Evolutionary conservation across 1,140 invertebrate genomes (phyloP).

Genomic region (Drosophila nasuta): DNA sequence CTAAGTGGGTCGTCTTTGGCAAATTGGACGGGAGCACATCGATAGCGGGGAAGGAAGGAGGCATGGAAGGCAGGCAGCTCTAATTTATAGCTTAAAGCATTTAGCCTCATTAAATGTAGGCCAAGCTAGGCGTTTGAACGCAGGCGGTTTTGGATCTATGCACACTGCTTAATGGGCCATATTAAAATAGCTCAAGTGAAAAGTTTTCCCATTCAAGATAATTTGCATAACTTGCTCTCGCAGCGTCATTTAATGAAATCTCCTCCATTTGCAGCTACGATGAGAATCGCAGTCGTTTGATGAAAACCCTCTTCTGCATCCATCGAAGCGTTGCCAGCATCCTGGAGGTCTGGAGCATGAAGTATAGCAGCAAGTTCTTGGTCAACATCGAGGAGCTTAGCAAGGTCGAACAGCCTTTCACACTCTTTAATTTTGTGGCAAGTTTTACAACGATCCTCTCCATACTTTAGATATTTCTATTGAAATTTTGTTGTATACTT

Average conservation of each 20-base stretch:
- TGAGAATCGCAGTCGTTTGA: conserved; percentile 85
- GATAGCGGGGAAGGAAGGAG: background rate
- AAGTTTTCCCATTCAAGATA: conserved; percentile 65
- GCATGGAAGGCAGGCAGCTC: background rate
- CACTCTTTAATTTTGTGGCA: conserved; percentile 87
- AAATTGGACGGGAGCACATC: conserved; percentile 26
- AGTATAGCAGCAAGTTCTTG: conserved; percentile 82
- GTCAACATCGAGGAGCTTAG: conserved; percentile 86
- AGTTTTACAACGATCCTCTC: conserved; percentile 21
- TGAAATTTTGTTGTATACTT: background rate
- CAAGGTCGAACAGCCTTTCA: conserved; percentile 86
- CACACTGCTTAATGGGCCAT: conserved; percentile 73
- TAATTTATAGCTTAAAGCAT: conserved; percentile 77
- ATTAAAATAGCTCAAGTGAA: conserved; percentile 75
- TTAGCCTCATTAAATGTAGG: conserved; percentile 71
- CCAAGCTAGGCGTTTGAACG: conserved; percentile 24
- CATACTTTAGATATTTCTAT: background rate
- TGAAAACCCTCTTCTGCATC: conserved; percentile 90
- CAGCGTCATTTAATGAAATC: background rate
- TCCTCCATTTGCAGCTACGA: conserved; percentile 81
- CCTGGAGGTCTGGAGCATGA: conserved; percentile 91
- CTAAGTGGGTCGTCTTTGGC: conserved; percentile 36
- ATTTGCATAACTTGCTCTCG: conserved; percentile 61
- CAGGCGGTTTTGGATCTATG: conserved; percentile 59
- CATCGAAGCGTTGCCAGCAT: conserved; percentile 93